These are phyloP conservation scores for Odontamblyopus lacepedii DNA, from an alignment of 2,797 vertebrate species.

Conservation along the genomic window DNA sequence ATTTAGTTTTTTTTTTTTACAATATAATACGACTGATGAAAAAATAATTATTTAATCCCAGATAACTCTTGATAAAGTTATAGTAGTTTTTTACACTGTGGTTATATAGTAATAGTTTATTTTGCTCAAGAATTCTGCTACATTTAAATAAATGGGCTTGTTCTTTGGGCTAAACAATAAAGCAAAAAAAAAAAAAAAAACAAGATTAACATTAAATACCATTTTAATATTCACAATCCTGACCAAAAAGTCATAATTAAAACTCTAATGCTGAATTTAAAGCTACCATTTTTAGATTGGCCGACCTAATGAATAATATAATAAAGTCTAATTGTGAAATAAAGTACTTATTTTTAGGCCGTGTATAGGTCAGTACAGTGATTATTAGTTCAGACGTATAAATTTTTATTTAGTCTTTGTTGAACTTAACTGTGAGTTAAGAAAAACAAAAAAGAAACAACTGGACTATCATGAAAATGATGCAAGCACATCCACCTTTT, in stretches of 20 bases:
- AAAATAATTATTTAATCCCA: constrained; percentile 62
- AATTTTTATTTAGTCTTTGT: too few species aligned
- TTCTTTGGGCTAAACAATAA: constrained; percentile 60
- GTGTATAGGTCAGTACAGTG: background rate
- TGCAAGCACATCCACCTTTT: background rate
- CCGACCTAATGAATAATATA: too few species aligned
- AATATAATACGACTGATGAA: constrained; percentile 66
- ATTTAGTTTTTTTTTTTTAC: constrained; percentile 51
- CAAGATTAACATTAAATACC: background rate
- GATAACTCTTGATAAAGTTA: constrained; percentile 41
- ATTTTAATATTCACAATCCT: background rate
- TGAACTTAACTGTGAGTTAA: too few species aligned
- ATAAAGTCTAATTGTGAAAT: background rate
- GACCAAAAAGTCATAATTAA: background rate
- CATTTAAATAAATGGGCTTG: constrained; percentile 56
- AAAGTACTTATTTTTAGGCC: background rate
- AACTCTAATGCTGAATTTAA: too few species aligned
- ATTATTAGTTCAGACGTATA: too few species aligned
- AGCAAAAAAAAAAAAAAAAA: constrained; percentile 14
- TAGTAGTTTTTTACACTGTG: constrained; percentile 39
- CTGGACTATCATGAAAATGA: background rate
- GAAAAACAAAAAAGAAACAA: background rate
- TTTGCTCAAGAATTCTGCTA: constrained; percentile 65
- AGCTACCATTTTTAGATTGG: too few species aligned
- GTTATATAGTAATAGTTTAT: constrained; percentile 39